These are phyloP conservation scores for Alethe diademata DNA, from an alignment of 2,113 vertebrate species.

Conservation along the genomic window DNA sequence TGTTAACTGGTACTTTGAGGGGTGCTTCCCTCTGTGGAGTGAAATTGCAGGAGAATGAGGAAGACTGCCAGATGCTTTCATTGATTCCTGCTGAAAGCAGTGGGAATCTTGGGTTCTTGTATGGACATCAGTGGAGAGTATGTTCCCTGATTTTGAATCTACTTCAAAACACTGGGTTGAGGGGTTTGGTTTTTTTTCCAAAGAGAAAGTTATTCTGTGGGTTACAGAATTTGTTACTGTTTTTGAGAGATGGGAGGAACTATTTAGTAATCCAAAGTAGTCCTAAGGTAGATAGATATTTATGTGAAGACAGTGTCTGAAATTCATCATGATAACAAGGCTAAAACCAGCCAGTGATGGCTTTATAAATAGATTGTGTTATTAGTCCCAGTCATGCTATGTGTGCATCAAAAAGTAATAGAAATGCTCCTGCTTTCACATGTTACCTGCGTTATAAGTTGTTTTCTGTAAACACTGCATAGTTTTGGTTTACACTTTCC, in stretches of 20 bases:
- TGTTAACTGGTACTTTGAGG: not conserved
- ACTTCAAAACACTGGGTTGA: not conserved
- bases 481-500: not conserved
- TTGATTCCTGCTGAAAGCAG: not conserved
- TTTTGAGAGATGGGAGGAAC: not conserved
- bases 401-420: not conserved
- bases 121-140: not conserved
- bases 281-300: not conserved
- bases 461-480: not conserved
- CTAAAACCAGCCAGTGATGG: not conserved
- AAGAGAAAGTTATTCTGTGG: not conserved
- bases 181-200: not conserved
- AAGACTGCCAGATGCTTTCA: not conserved
- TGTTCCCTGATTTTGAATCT: not conserved
- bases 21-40: not conserved
- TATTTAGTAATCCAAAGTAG: not conserved
- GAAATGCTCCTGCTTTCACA: not conserved
- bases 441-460: not conserved
- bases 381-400: not conserved
- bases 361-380: not conserved
- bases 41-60: not conserved
- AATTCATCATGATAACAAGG: not conserved
- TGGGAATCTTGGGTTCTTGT: not conserved
- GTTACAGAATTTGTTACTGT: not conserved
- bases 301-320: not conserved